Evolutionary conservation across 1,140 invertebrate genomes (phyloP).

Genomic region (Olivierus martensii): DNA sequence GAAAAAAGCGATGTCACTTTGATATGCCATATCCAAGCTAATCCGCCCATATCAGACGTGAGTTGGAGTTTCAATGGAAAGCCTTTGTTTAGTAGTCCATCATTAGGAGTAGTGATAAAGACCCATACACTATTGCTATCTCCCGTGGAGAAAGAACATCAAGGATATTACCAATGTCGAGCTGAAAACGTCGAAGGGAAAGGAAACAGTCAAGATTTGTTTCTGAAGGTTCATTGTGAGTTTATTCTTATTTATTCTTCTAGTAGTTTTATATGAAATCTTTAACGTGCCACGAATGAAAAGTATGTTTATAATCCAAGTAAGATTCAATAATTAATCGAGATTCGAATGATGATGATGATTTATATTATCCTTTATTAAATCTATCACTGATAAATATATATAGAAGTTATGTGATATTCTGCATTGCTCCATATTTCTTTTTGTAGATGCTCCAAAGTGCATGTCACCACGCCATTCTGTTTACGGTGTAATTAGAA

Average conservation of each 20-base stretch:
- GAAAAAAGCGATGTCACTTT: slow-evolving; percentile 72
- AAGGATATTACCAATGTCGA: slow-evolving; percentile 57
- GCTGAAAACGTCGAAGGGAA: slow-evolving; percentile 79
- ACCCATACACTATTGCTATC: slow-evolving; percentile 43
- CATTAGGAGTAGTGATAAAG: slow-evolving; percentile 59
- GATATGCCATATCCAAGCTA: slow-evolving; percentile 73
- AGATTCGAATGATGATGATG: no score
- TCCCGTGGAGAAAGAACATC: slow-evolving; percentile 22
- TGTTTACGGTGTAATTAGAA: slow-evolving; percentile 22
- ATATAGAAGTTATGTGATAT: no score
- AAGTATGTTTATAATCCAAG: no score
- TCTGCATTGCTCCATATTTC: no score
- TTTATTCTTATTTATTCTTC: slow-evolving; percentile 21
- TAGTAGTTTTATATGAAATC: no score
- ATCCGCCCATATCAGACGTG: slow-evolving; percentile 62
- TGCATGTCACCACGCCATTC: slow-evolving; percentile 8
- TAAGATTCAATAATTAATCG: no score
- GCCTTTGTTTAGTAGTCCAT: slow-evolving; percentile 24
- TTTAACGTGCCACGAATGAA: no score
- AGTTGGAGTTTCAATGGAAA: slow-evolving; percentile 60
- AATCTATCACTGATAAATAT: no score
- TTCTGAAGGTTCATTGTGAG: slow-evolving; percentile 78
- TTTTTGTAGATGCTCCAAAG: slow-evolving; percentile 5
- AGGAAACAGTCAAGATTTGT: slow-evolving; percentile 64
- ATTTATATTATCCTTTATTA: no score